Percentiles rank a stretch among this genome's conserved stretches.
Evolutionary conservation across 2,113 vertebrate species (phyloP).

Genomic region (Glaucomys volans): DNA sequence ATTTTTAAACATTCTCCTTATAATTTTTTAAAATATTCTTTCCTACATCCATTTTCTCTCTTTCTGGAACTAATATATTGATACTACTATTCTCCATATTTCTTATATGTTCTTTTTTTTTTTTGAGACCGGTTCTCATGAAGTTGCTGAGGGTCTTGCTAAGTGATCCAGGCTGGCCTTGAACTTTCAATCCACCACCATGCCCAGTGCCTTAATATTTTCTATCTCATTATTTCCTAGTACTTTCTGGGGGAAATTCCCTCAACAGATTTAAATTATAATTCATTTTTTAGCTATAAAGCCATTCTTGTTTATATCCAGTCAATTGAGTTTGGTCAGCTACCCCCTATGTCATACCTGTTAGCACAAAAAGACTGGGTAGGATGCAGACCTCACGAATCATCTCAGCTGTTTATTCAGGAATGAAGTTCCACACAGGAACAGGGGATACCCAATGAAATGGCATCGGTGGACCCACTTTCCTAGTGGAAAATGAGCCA

Average conservation of each 20-base stretch:
- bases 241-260: not conserved
- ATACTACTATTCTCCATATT: not conserved
- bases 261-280: not conserved
- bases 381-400: too few relatives aligned
- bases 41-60: conserved; percentile 16
- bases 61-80: not conserved
- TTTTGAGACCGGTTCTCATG: too few relatives aligned
- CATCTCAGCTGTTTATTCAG: too few relatives aligned
- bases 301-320: not conserved
- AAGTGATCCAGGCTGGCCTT: too few relatives aligned
- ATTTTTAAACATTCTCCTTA: not conserved
- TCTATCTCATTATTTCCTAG: not conserved
- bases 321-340: not conserved
- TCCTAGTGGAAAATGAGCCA: too few relatives aligned
- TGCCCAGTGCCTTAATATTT: not conserved
- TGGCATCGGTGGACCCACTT: too few relatives aligned
- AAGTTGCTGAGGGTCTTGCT: too few relatives aligned
- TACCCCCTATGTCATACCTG: not conserved
- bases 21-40: not conserved
- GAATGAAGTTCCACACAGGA: too few relatives aligned
- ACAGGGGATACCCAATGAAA: too few relatives aligned
- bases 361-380: not conserved
- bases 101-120: not conserved
- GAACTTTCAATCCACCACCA: too few relatives aligned
- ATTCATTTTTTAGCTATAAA: not conserved